Base-by-base conservation (phyloP, 2,113 vertebrate genomes). In the Aythya baeri region DNA sequence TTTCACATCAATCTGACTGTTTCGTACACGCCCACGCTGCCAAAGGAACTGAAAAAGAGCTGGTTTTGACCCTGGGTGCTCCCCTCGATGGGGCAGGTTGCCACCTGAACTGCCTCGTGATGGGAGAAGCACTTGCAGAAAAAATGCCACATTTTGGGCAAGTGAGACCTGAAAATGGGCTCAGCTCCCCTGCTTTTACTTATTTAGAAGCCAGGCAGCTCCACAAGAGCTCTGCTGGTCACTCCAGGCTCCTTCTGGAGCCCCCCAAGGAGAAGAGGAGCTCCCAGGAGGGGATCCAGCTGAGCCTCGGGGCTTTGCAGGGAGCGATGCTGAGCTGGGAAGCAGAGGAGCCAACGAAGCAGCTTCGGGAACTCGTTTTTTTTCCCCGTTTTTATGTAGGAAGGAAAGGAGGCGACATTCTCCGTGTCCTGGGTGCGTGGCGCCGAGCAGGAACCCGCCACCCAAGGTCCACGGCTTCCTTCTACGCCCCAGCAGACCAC, bases 221-320 rank as follows among this genome's bases (percentile, higher is more conserved):
- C 34, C 29, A 31, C 34, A 32, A 4, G 36, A 86, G 65, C 46
- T 34, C 6, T 10, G 12, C 9, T 1, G 23, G 22, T 67, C 1
- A 5, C 55, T 22, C 34, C 4, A 4, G 55, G n/a, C 55, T 61
- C 55, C 44, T 52, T n/a, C 12, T 3, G 31, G 44, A 62, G 84
- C 6, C 20, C 4, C 3, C 3, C 5, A 15, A 26, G 36, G 36
- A 43, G 16, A 10, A 1, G 0, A 2, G 18, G 29, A 41, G 1
- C 36, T 22, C 26, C 57, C 27, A 2, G 20, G 31, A 18, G 55
- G 55, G 16, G 55, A 32, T 57, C 6, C 29, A 32, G 55, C 25
- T 55, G 54, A 29, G 27, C 26, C 54, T 55, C 55, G 4, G 5
- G 29, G 55, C 25, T 32, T 58, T 58, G 55, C 55, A 58, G 16